These are phyloP conservation scores for cattle (Bos taurus) DNA, from an alignment of 2,113 vertebrate species.

Conservation along the genomic window ARS-UCD2.0 NC_037333.1:60044501-60045000, in stretches of 20 bases:
- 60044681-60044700: neutral
- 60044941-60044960: neutral
- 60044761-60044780: neutral
- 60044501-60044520: constrained; percentile 24
- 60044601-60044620: neutral
- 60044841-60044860: neutral
- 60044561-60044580: neutral
- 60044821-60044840: neutral
- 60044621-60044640: neutral
- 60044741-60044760: neutral
- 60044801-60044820: neutral
- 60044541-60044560: constrained; percentile 31
- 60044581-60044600: neutral
- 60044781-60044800: neutral
- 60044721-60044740: neutral
- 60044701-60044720: neutral
- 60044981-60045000: neutral
- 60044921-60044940: neutral
- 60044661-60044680: neutral
- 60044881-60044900: neutral
- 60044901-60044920: neutral
- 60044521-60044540: neutral
- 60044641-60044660: neutral
- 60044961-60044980: neutral
- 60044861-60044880: neutral